Conservation (phyloP, 2,797 vertebrate genomes). For the Gadopsis bispinosus region DNA sequence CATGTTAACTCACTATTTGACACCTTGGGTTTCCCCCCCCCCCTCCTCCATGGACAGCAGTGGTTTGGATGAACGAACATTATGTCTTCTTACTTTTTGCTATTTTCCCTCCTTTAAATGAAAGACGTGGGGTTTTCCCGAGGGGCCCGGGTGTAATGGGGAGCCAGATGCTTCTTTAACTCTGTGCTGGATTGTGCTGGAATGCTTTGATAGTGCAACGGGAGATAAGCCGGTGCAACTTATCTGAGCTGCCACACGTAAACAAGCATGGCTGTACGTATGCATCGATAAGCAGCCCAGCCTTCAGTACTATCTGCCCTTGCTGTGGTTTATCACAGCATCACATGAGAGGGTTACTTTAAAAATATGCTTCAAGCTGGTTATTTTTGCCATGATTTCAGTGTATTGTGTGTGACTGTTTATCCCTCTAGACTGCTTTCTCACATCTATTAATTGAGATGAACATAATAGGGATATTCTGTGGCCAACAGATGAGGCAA, state of each 20-base stretch:
- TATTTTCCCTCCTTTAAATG: neutral
- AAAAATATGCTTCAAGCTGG: conserved; percentile 27
- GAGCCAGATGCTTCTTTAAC: conserved; percentile 49
- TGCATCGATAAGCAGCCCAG: conserved; percentile 48
- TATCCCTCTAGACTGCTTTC: neutral
- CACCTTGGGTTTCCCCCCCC: neutral
- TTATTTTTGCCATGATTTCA: conserved; percentile 20
- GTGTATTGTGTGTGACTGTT: no score
- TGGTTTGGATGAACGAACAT: conserved; percentile 22
- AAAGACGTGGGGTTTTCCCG: conserved; percentile 30
- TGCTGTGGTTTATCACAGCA: conserved; percentile 51
- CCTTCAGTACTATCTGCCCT: conserved; percentile 39
- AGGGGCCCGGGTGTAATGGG: conserved; percentile 23
- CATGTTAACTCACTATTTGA: conserved; percentile 20
- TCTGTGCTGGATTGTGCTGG: conserved; percentile 57
- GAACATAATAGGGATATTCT: neutral
- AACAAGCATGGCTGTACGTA: conserved; percentile 54
- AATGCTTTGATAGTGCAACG: conserved; percentile 56
- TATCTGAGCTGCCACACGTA: conserved; percentile 70
- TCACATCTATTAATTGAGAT: conserved; percentile 27
- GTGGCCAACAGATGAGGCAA: neutral
- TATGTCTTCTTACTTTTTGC: conserved; percentile 19
- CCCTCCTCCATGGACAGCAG: neutral
- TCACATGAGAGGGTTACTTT: conserved; percentile 47
- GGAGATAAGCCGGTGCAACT: conserved; percentile 63